Base-by-base conservation (phyloP, 2,888 invertebrate genomes). In the Diplazon laetatorius region DNA sequence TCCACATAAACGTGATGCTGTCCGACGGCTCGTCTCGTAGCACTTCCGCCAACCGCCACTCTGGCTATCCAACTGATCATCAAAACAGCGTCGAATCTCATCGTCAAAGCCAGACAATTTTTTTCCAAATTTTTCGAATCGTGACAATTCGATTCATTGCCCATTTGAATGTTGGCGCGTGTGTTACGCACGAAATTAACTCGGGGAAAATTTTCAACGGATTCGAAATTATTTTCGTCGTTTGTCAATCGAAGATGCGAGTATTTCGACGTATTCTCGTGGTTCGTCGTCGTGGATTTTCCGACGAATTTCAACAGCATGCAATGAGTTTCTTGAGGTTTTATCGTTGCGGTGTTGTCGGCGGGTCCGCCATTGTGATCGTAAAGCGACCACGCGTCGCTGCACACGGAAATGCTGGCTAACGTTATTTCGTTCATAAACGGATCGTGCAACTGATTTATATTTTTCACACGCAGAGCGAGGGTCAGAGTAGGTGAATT, bases 1-100 rank as follows among this genome's bases (percentile, higher is more conserved):
- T 94, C 92, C 74, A 95, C 87, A 85, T 94, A 94, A 16, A 95
- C 89, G 85, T 94, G 94, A 86, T 95, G 95, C 84, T 96, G 96
- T 0, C 96, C 96, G 62, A 94, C 90, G 9, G 94, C 93, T 5
- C 92, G 91, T 72, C 93, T 92, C 48, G 92, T 93, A 39, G 91
- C 89, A 37, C 92, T 93, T 81, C 92, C 93, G 12, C 74, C 70
- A 83, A 95, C 93, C 16, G 92, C 90, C 8, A 93, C 89, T 73
- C 92, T 91, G 0, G 93, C 93, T 84, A 91, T 92, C 94, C 94
- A 94, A 79, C 88, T 87, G 6, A 91, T 76, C 62, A 91, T 89
- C 62, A 92, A 80, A 12, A 89, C 89, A 0, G 91, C 89, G 81
- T 89, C 85, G 22, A 91, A 75, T 57, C 87, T 86, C 78, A 89